A percentile compares a stretch with the other conserved stretches of the same genome.
These are phyloP conservation scores for Holcopasites calliopsidis DNA, from an alignment of 1,140 invertebrate species.

Conservation along the genomic window DNA sequence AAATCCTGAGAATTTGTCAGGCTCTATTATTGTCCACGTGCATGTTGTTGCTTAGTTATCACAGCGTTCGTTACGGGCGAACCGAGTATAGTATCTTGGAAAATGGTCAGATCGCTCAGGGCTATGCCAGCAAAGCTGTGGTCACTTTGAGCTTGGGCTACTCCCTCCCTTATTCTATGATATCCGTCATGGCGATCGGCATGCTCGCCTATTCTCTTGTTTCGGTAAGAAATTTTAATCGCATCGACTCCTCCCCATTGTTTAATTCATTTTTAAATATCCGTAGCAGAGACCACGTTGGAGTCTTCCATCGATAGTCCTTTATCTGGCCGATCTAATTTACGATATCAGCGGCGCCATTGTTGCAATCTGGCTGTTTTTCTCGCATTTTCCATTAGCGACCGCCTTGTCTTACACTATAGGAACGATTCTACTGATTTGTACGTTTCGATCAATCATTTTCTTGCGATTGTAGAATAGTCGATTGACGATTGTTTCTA, in stretches of 20 bases:
- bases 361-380: conserved; percentile 60
- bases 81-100: conserved; percentile 63
- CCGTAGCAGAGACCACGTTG: conserved; percentile 61
- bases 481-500: background rate
- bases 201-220: conserved; percentile 68
- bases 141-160: conserved; percentile 65
- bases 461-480: background rate
- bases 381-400: conserved; percentile 45
- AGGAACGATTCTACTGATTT: conserved; percentile 42
- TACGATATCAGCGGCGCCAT: conserved; percentile 58
- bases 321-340: conserved; percentile 60
- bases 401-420: conserved; percentile 55
- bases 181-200: conserved; percentile 43
- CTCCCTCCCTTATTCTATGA: conserved; percentile 51
- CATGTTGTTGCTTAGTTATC: conserved; percentile 60
- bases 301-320: conserved; percentile 65
- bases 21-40: conserved; percentile 51
- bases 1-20: conserved; percentile 55
- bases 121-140: conserved; percentile 55
- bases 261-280: conserved; percentile 1
- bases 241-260: background rate
- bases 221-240: conserved; percentile 49
- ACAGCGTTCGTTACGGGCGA: conserved; percentile 54
- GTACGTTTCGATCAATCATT: conserved; percentile 38
- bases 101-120: conserved; percentile 57